phyloP scores from a whole-genome alignment of 2,113 vertebrate genomes.

The Pardalotus punctatus region DNA sequence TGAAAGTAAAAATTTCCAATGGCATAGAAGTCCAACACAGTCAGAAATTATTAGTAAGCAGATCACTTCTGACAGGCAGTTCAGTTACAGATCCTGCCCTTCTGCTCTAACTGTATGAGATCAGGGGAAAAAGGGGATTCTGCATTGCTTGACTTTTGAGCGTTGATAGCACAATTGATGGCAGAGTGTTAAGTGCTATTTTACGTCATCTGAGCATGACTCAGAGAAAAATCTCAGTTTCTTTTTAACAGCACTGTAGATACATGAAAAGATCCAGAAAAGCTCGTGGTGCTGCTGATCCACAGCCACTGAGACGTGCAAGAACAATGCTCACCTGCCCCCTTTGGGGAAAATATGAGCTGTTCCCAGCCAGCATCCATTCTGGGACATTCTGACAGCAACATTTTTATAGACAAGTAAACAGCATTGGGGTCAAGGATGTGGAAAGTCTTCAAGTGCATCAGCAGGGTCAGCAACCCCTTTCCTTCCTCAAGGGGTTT shows the following conservation, averaged over 20 bases:
- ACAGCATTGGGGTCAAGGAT: fast-evolving
- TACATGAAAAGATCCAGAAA: not conserved
- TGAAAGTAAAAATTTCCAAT: not conserved
- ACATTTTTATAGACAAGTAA: not conserved
- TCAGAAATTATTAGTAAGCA: not conserved
- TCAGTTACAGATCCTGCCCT: not conserved
- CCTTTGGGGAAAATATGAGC: not conserved
- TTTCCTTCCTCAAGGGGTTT: not conserved
- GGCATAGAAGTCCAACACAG: not conserved
- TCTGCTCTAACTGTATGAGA: not conserved
- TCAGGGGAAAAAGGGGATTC: not conserved
- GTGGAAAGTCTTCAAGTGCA: not conserved
- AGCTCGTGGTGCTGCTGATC: not conserved
- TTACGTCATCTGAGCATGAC: not conserved
- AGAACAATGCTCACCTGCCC: not conserved
- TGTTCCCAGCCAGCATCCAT: not conserved
- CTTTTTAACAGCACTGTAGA: not conserved
- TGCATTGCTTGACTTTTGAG: not conserved
- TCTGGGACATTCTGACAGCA: not conserved
- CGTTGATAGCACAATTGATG: not conserved
- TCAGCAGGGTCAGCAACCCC: not conserved
- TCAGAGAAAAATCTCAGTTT: not conserved
- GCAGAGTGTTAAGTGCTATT: not conserved
- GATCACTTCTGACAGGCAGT: not conserved
- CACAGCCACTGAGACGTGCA: not conserved